These are phyloP conservation scores for Sycobia sp. DNA, from an alignment of 1,140 invertebrate genomes.

Conservation along the genomic window DNA sequence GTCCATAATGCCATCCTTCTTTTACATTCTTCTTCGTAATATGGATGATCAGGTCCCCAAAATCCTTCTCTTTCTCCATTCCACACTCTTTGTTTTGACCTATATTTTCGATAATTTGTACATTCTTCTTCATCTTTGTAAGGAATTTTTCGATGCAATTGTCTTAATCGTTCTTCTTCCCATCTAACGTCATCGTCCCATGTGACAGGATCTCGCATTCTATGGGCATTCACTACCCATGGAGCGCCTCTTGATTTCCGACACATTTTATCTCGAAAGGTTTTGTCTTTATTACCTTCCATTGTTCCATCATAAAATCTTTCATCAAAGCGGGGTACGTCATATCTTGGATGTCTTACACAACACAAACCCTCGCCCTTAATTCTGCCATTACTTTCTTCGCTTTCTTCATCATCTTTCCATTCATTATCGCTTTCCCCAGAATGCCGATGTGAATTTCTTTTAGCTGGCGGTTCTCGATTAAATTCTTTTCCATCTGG, in stretches of 20 bases:
- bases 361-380: slow-evolving; percentile 44
- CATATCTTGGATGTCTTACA: slow-evolving; percentile 43
- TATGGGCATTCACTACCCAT: slow-evolving; percentile 47
- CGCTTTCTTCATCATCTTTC: slow-evolving; percentile 59
- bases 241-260: slow-evolving; percentile 46
- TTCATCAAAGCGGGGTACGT: slow-evolving; percentile 43
- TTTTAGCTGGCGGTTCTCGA: slow-evolving; percentile 54
- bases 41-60: slow-evolving; percentile 48
- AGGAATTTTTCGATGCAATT: slow-evolving; percentile 47
- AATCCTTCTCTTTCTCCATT: slow-evolving; percentile 48
- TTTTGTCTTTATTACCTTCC: slow-evolving; percentile 45
- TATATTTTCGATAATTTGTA: slow-evolving; percentile 54
- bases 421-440: slow-evolving; percentile 61
- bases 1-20: slow-evolving; percentile 52
- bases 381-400: slow-evolving; percentile 52
- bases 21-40: slow-evolving; percentile 55
- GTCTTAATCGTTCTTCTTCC: slow-evolving; percentile 55
- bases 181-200: slow-evolving; percentile 57
- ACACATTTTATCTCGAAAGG: slow-evolving; percentile 47
- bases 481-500: slow-evolving; percentile 74
- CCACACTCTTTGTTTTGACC: slow-evolving; percentile 51
- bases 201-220: slow-evolving; percentile 47
- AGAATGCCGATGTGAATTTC: slow-evolving; percentile 46
- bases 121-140: slow-evolving; percentile 59
- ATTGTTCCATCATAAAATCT: slow-evolving; percentile 48